Percentiles rank a stretch among this genome's conserved stretches.
Evolutionary conservation across 1,140 invertebrate species (phyloP).

Genomic region (Holotrichia oblita): DNA sequence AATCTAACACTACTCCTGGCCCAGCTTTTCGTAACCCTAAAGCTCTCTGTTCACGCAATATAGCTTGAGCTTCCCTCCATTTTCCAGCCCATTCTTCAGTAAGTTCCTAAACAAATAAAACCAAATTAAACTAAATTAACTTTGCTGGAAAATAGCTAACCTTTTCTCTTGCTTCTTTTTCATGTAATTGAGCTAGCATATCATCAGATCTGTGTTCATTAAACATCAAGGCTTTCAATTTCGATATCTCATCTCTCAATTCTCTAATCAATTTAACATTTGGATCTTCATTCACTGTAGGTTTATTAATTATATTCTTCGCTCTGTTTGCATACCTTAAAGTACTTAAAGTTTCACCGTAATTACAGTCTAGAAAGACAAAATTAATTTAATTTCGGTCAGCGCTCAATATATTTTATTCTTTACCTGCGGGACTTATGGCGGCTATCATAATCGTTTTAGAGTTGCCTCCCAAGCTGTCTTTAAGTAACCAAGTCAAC

Average conservation of each 20-base stretch:
- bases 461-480: constrained; percentile 92
- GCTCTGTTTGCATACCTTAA: constrained; percentile 82
- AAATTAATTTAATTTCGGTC: constrained; percentile 1
- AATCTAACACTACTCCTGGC: constrained; percentile 90
- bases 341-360: constrained; percentile 81
- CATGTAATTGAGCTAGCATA: constrained; percentile 82
- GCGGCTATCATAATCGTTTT: constrained; percentile 93
- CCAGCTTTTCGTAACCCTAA: constrained; percentile 85
- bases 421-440: constrained; percentile 73
- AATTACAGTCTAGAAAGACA: constrained; percentile 71
- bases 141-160: constrained; percentile 59
- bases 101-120: constrained; percentile 61
- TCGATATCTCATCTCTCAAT: constrained; percentile 82
- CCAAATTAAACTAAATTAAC: neutral
- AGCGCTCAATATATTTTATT: neutral
- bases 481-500: constrained; percentile 90
- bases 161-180: constrained; percentile 92
- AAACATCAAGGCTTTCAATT: constrained; percentile 75
- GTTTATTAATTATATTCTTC: constrained; percentile 95
- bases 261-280: constrained; percentile 87
- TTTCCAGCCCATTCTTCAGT: constrained; percentile 94
- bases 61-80: constrained; percentile 90
- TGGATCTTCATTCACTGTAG: constrained; percentile 91
- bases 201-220: constrained; percentile 57
- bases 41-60: constrained; percentile 87